A percentile compares a stretch with the other conserved stretches of the same genome.
Conservation (phyloP, 2,888 invertebrate species). For the Oxystoma pomonae region DNA sequence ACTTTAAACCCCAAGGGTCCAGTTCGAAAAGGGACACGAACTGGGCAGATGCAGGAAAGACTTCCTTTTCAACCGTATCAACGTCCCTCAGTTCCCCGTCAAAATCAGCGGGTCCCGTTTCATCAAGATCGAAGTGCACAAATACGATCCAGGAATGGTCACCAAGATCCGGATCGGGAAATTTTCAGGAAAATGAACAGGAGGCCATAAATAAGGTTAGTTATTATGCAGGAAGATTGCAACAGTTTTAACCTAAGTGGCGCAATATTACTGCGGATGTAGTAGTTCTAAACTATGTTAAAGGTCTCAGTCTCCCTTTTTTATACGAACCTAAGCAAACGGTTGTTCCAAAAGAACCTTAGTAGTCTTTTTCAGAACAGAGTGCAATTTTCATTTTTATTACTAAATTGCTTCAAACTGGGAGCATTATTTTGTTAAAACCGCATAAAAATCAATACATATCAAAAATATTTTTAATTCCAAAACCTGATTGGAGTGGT, state of each 20-base stretch:
- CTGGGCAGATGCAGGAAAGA: neutral
- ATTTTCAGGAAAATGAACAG: no score
- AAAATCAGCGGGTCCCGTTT: neutral
- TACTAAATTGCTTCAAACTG: neutral
- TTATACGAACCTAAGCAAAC: neutral
- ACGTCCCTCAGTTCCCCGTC: neutral
- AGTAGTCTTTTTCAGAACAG: neutral
- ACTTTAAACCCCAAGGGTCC: slow-evolving; percentile 1
- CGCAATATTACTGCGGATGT: neutral
- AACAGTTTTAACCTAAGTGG: slow-evolving; percentile 1
- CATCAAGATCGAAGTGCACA: no score
- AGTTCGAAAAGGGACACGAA: neutral
- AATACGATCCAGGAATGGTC: no score
- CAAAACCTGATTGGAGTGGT: slow-evolving; percentile 1
- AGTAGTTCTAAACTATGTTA: neutral
- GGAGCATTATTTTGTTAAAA: neutral
- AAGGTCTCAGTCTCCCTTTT: neutral
- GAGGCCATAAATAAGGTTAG: neutral
- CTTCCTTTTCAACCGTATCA: neutral
- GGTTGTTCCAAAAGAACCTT: slow-evolving; percentile 1
- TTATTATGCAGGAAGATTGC: neutral
- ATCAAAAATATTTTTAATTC: slow-evolving; percentile 10
- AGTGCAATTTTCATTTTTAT: neutral
- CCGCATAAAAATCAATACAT: slow-evolving; percentile 3
- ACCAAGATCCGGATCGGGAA: no score